Base-by-base conservation (phyloP, 2,888 invertebrate genomes). In the Epiblema foenella region DNA sequence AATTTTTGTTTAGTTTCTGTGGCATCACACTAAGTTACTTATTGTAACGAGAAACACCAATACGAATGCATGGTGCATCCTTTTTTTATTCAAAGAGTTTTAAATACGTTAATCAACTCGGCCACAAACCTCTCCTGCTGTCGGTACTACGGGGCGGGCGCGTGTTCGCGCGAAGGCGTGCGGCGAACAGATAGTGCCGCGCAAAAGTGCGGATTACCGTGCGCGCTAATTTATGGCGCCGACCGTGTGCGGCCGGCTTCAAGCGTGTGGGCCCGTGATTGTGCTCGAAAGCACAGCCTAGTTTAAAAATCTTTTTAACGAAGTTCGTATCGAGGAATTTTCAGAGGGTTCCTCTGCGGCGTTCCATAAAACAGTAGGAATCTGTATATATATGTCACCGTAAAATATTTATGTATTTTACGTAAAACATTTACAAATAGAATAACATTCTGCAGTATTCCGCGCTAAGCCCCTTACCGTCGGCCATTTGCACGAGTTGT, bases 101-200 rank as follows among this genome's bases (percentile, higher is more conserved):
- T 33, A 33, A 33, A 33, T 33, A 33, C 33, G 33, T 8, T 8
- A 5, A n/a, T 46, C 15, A 8, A n/a, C 46, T n/a, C 46, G 15
- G 2, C n/a, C 46, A 8, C 1, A 17, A 29, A 65, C 9, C 46
- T 74, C 75, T 74, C 81, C 69, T 90, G 88, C 76, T 20, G 46
- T 73, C 90, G 51, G 69, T 90, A 85, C 83, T 9, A 3, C 37
- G 37, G 75, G 70, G 62, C 74, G 75, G 77, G 77, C 80, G 82
- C 90, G 89, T 89, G 89, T 90, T 89, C 86, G 81, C 78, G 81
- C 86, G 91, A 91, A 85, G 90, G 89, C 83, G 89, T 93, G 93
- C 88, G 85, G 83, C 81, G 81, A 85, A 82, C 91, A 91, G 93
- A 93, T 93, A 93, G 92, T 90, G 88, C 74, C 78, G 84, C 81